Conservation (phyloP, 1,140 invertebrate genomes). For the Melitaea cinxia region DNA sequence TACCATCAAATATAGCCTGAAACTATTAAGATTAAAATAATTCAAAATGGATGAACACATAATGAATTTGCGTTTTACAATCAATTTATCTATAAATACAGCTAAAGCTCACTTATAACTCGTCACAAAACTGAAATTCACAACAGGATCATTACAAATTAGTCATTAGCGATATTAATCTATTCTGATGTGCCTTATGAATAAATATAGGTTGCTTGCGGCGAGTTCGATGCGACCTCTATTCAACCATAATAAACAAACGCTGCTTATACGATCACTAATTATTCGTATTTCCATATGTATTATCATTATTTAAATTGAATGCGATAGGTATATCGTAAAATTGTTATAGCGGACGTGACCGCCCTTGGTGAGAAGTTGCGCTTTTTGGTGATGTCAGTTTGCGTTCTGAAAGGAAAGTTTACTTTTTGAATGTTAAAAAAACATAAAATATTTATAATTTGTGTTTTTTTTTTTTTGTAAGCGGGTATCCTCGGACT, state of each 20-base stretch:
- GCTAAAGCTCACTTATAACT: neutral
- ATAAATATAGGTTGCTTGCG: slow-evolving; percentile 28
- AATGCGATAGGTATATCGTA: slow-evolving; percentile 9
- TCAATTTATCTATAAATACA: neutral
- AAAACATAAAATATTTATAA: no score
- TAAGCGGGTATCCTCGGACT: no score
- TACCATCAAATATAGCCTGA: no score
- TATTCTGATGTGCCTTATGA: slow-evolving; percentile 23
- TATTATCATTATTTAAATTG: slow-evolving; percentile 26
- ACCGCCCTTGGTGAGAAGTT: no score
- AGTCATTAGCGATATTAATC: slow-evolving; percentile 20
- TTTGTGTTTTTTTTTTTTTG: no score
- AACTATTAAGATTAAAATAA: no score
- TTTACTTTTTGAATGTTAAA: no score
- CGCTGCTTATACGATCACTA: slow-evolving; percentile 21
- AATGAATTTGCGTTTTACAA: no score
- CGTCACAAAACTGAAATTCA: slow-evolving; percentile 7
- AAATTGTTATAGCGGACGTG: neutral
- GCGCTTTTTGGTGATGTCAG: no score
- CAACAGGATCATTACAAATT: slow-evolving; percentile 17
- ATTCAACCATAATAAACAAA: slow-evolving; percentile 33
- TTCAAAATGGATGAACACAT: no score
- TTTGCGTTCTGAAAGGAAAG: no score
- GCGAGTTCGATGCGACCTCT: slow-evolving; percentile 15
- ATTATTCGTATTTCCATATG: slow-evolving; percentile 30